Evolutionary conservation across 2,888 invertebrate genomes (phyloP).

Genomic region (Dasypolia templi): DNA sequence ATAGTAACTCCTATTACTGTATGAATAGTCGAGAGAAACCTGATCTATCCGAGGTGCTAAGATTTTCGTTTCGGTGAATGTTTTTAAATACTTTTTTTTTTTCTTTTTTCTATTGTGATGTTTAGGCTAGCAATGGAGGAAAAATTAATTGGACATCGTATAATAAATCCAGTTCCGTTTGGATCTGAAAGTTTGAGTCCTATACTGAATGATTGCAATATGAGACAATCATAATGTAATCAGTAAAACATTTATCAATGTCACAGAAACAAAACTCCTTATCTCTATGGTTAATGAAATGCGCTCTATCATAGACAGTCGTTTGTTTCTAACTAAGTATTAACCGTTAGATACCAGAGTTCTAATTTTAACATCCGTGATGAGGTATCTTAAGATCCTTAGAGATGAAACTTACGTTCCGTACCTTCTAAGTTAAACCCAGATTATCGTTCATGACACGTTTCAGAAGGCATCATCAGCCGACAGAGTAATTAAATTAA

Average conservation of each 20-base stretch:
- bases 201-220: constrained; percentile 12
- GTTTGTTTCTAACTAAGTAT: constrained; percentile 15
- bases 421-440: background rate
- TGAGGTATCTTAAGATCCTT: constrained; percentile 2
- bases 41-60: no score
- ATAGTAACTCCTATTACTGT: no score
- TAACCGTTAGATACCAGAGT: constrained; percentile 5
- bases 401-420: background rate
- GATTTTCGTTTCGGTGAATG: no score
- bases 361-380: constrained; percentile 31
- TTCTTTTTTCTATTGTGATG: no score
- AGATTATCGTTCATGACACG: background rate
- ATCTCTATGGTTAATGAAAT: constrained; percentile 31
- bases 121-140: background rate
- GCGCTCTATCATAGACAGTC: constrained; percentile 9
- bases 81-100: no score
- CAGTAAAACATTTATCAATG: constrained; percentile 37
- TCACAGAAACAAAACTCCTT: constrained; percentile 36
- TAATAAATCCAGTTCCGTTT: background rate
- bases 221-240: constrained; percentile 18
- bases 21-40: no score
- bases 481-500: no score
- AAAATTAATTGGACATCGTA: no score
- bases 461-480: no score
- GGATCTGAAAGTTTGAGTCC: background rate